Percentiles rank a stretch among this genome's conserved stretches.
phyloP scores from a whole-genome alignment of 2,797 vertebrate genomes.

The Percopsis omiscomaycus region DNA sequence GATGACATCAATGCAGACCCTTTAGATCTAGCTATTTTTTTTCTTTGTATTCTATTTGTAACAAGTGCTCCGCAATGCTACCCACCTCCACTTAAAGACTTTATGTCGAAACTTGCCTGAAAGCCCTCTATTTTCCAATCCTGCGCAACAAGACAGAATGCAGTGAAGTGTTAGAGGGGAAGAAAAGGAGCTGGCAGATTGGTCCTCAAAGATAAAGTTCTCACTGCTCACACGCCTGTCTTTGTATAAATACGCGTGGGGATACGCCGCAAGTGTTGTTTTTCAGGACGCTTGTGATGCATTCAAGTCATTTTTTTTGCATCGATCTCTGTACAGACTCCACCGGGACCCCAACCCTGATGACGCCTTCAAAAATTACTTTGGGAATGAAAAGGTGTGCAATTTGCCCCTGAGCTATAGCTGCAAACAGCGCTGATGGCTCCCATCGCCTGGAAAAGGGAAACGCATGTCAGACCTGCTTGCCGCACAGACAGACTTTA shows the following conservation, averaged over 20 bases:
- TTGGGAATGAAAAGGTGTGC: constrained; percentile 34
- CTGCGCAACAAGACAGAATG: constrained; percentile 16
- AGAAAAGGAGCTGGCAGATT: constrained; percentile 5
- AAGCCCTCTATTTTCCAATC: constrained; percentile 14
- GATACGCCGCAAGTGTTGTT: constrained; percentile 13
- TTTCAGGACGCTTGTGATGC: constrained; percentile 11
- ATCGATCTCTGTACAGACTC: constrained; percentile 28
- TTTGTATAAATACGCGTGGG: constrained; percentile 10
- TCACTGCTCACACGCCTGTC: constrained; percentile 1
- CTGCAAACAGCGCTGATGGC: constrained; percentile 39
- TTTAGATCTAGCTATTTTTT: too few species aligned
- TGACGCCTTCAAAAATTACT: constrained; percentile 47
- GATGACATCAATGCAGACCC: too few species aligned
- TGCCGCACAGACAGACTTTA: constrained; percentile 21
- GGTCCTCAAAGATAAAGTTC: constrained; percentile 24
- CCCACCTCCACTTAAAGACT: too few species aligned
- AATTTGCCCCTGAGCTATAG: constrained; percentile 35
- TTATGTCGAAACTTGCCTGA: neutral
- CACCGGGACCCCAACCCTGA: constrained; percentile 28
- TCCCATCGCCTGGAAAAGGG: constrained; percentile 23
- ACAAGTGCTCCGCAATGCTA: too few species aligned
- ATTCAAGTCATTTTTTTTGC: constrained; percentile 30
- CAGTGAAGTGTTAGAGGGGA: constrained; percentile 14
- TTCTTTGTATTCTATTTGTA: too few species aligned
- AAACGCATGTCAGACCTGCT: constrained; percentile 15